These are phyloP conservation scores for Leptonema lineaticorne DNA, from an alignment of 1,140 invertebrate species.

Conservation along the genomic window DNA sequence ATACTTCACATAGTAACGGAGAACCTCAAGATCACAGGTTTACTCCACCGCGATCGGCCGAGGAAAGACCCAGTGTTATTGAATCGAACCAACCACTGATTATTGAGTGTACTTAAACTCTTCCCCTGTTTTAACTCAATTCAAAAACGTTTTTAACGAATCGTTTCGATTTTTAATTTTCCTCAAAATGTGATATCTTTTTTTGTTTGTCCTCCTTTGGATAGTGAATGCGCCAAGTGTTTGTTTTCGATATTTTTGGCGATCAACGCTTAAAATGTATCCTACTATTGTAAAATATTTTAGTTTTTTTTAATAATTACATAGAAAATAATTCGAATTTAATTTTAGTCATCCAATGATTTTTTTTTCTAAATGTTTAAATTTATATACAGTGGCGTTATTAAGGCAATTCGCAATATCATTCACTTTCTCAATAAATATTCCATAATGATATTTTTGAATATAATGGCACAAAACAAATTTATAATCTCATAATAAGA, in stretches of 20 bases:
- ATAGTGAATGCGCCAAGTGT: conserved; percentile 3
- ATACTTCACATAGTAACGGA: conserved; percentile 36
- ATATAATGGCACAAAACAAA: too few species aligned
- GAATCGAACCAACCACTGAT: conserved; percentile 83
- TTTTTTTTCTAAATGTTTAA: too few species aligned
- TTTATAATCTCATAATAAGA: too few species aligned
- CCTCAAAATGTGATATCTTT: conserved; percentile 13
- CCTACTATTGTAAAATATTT: conserved; percentile 4
- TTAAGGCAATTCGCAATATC: too few species aligned
- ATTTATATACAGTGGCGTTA: too few species aligned
- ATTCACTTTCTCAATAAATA: too few species aligned
- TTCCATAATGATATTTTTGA: too few species aligned
- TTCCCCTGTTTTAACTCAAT: not conserved
- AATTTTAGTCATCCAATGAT: too few species aligned
- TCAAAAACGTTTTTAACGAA: not conserved
- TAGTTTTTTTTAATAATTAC: too few species aligned
- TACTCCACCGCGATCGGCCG: conserved; percentile 55
- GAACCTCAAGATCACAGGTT: conserved; percentile 42
- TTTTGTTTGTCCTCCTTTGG: not conserved
- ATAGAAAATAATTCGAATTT: too few species aligned
- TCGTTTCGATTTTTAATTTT: not conserved
- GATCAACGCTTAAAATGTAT: not conserved
- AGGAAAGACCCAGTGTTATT: conserved; percentile 77
- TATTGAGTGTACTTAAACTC: conserved; percentile 79
- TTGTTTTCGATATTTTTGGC: not conserved